These are phyloP conservation scores for Ochropleura plecta DNA, from an alignment of 2,888 invertebrate species.

Conservation along the genomic window DNA sequence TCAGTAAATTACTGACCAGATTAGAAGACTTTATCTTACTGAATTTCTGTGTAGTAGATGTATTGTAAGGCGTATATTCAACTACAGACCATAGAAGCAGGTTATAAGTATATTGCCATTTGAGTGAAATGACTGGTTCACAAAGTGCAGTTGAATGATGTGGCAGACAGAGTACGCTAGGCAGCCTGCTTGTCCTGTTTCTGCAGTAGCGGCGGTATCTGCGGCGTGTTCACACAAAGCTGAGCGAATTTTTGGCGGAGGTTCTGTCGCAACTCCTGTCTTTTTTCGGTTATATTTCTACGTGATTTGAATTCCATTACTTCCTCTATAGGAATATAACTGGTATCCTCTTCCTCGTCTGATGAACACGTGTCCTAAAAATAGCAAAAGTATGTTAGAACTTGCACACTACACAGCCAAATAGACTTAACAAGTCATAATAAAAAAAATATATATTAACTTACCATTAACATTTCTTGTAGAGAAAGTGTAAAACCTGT, in stretches of 20 bases:
- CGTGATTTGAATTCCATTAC: slow-evolving; percentile 96
- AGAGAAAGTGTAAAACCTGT: slow-evolving; percentile 91
- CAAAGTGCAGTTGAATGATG: slow-evolving; percentile 75
- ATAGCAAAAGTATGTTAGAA: slow-evolving; percentile 22
- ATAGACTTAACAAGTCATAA: background rate
- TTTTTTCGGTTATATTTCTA: slow-evolving; percentile 94
- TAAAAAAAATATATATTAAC: slow-evolving; percentile 66
- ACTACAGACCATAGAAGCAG: slow-evolving; percentile 57
- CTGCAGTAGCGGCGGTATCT: slow-evolving; percentile 66
- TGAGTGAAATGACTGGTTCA: slow-evolving; percentile 50
- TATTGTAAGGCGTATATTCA: slow-evolving; percentile 49
- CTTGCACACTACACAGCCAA: background rate
- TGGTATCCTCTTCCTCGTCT: slow-evolving; percentile 94
- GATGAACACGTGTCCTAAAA: slow-evolving; percentile 94
- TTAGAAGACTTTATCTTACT: slow-evolving; percentile 42
- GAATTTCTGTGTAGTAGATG: slow-evolving; percentile 41
- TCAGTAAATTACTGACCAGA: slow-evolving; percentile 34
- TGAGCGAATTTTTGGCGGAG: slow-evolving; percentile 96
- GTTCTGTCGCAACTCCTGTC: slow-evolving; percentile 95
- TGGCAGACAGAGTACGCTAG: slow-evolving; percentile 63
- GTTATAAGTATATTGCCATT: slow-evolving; percentile 55
- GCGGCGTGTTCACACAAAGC: slow-evolving; percentile 92
- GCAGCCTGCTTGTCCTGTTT: slow-evolving; percentile 75
- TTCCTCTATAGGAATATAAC: slow-evolving; percentile 97
- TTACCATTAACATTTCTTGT: slow-evolving; percentile 95